Base-by-base conservation (phyloP, 2,797 vertebrate genomes). In the Tiaroga cobitis region DNA sequence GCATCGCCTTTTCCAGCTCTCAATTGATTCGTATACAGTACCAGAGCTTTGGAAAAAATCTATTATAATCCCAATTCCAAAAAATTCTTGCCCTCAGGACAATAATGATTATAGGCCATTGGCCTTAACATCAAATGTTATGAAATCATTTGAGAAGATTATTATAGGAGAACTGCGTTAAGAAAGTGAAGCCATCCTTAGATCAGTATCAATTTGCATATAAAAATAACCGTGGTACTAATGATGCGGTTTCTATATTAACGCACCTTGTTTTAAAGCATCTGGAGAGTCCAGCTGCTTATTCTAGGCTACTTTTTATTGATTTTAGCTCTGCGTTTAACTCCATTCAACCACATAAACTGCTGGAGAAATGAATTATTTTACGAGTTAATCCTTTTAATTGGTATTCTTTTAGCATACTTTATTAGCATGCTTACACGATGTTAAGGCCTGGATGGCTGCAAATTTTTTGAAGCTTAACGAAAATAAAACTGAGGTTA, bases 131-230 rank as follows among this genome's bases (percentile, higher is more conserved):
- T 73, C 0, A 0, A 49, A 74, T 49, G 8, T 74, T 18, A 74
- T 74, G 16, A 74, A 74, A 74, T 49, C n/a, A n/a, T 72, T 43
- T 41, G 69, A 43, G 39, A 72, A 41, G 39, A 72, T 72, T 1
- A 41, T 72, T 26, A 26, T 4, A 43, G 13, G 2, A 39, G 21
- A 70, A 19, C 68, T 70, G 2, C 0, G 2, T 9, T n/a, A 41
- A 24, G 39, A 24, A 43, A 13, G 69, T 72, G 34, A 9, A 29
- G 15, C 24, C 10, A 18, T 43, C 13, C 13, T 46, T 75, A 75
- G 46, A 75, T 34, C n/a, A 51, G 2, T 74, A 74, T 16, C 9
- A 51, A 21, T 74, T 74, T 51, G 8, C 43, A 32, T 24, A 39
- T 10, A 2, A 39, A 69, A 24, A 8, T 5, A 46, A 73, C 9